Conservation (phyloP, 2,888 invertebrate genomes). For the Phaonia tiefii region DNA sequence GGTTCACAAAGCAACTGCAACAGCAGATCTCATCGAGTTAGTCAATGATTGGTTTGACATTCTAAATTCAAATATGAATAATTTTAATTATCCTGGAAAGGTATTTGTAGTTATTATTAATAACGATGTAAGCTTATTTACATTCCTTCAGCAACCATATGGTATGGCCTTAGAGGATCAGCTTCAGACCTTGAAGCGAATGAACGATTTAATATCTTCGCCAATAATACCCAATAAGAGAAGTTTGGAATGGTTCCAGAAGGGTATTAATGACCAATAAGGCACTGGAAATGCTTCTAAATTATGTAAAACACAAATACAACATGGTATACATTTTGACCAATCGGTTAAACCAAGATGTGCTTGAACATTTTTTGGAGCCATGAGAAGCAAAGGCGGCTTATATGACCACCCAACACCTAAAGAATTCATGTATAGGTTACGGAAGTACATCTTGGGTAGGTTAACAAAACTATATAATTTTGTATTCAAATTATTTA, state of each 20-base stretch:
- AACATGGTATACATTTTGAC: slow-evolving; percentile 20
- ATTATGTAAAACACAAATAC: slow-evolving; percentile 5
- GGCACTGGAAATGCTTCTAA: slow-evolving; percentile 15
- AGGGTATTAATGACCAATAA: slow-evolving; percentile 51
- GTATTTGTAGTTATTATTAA: no score
- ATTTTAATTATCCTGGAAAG: slow-evolving; percentile 24
- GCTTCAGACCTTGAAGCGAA: slow-evolving; percentile 8
- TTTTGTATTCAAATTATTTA: not conserved
- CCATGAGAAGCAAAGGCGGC: slow-evolving; percentile 50
- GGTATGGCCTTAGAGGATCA: slow-evolving; percentile 14
- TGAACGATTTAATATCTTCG: slow-evolving; percentile 34
- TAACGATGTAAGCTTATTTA: no score
- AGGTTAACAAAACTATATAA: no score
- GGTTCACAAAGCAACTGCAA: slow-evolving; percentile 53
- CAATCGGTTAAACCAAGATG: not conserved
- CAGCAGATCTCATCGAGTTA: slow-evolving; percentile 63
- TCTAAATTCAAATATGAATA: slow-evolving; percentile 49
- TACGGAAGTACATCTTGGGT: slow-evolving; percentile 45
- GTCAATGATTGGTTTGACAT: slow-evolving; percentile 67
- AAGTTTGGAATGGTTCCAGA: slow-evolving; percentile 48
- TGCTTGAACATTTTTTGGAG: slow-evolving; percentile 32
- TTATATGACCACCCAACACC: slow-evolving; percentile 55
- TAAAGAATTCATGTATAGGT: slow-evolving; percentile 38
- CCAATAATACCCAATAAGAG: slow-evolving; percentile 45
- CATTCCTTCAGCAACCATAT: slow-evolving; percentile 22